phyloP scores from a whole-genome alignment of 1,140 invertebrate genomes.

The Metaphire vulgaris region DNA sequence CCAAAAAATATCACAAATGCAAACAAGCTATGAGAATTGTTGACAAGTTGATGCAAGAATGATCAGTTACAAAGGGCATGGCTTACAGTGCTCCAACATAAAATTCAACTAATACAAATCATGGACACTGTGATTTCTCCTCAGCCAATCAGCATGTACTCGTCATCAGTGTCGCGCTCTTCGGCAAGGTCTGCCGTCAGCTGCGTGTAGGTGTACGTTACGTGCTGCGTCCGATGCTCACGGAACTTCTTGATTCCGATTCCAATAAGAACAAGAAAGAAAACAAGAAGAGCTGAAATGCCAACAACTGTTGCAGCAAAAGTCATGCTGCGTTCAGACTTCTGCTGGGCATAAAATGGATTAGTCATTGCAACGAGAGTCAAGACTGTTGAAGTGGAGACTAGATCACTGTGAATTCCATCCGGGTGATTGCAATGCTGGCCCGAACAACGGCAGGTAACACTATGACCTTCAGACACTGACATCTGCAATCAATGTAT shows the following conservation, averaged over 20 bases:
- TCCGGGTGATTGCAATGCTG: background rate
- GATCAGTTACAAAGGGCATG: no score
- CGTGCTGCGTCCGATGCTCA: background rate
- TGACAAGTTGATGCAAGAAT: no score
- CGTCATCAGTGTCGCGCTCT: constrained; percentile 5
- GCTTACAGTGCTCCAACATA: no score
- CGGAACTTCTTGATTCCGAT: constrained; percentile 3
- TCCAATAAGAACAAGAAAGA: constrained; percentile 2
- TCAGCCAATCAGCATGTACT: constrained; percentile 18
- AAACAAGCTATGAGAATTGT: no score
- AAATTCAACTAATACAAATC: no score
- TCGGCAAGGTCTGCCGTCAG: constrained; percentile 18
- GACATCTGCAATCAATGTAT: background rate
- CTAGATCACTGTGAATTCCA: background rate
- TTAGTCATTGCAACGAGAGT: no score
- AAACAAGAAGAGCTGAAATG: background rate
- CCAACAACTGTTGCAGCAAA: background rate
- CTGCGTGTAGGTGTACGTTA: constrained; percentile 15
- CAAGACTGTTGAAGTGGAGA: no score
- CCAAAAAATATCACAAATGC: no score
- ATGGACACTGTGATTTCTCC: no score
- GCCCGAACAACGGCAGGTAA: background rate
- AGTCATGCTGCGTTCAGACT: no score
- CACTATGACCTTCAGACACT: background rate
- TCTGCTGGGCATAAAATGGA: no score